Evolutionary conservation across 2,113 vertebrate genomes (phyloP).

Genomic region (Pampusana beccarii): DNA sequence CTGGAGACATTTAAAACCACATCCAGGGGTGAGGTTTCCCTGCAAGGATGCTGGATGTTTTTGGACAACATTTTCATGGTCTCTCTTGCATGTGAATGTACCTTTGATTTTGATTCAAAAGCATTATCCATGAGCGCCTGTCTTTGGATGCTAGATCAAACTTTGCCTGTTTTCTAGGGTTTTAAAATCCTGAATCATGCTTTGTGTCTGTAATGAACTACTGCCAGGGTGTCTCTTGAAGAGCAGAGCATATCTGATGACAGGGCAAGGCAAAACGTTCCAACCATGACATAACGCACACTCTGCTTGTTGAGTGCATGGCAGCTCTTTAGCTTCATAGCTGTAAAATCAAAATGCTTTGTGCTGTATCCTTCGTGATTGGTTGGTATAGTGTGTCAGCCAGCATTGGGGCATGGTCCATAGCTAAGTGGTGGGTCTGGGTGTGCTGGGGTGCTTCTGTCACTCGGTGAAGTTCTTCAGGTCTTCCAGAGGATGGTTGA

Average conservation of each 20-base stretch:
- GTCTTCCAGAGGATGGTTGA: not conserved
- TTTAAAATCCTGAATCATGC: not conserved
- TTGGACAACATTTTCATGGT: not conserved
- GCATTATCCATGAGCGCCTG: not conserved
- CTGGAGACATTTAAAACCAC: not conserved
- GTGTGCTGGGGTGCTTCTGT: not conserved
- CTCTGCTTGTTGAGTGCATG: not conserved
- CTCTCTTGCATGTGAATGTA: not conserved
- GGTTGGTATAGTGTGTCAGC: not conserved
- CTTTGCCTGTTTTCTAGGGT: not conserved
- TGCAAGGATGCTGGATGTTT: not conserved
- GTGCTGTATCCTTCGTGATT: not conserved
- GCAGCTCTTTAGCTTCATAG: not conserved
- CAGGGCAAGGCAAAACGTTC: not conserved
- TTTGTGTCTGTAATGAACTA: not conserved
- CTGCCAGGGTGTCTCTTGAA: not conserved
- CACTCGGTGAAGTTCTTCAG: not conserved
- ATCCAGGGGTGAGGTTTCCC: not conserved
- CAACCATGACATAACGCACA: not conserved
- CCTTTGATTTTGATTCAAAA: not conserved
- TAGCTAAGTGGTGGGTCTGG: not conserved
- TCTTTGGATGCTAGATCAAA: not conserved
- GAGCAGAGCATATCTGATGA: not conserved
- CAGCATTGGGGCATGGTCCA: not conserved
- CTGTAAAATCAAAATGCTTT: not conserved